Evolutionary conservation across 2,888 invertebrate species (phyloP).

Genomic region (Cerceris ruficornis): DNA sequence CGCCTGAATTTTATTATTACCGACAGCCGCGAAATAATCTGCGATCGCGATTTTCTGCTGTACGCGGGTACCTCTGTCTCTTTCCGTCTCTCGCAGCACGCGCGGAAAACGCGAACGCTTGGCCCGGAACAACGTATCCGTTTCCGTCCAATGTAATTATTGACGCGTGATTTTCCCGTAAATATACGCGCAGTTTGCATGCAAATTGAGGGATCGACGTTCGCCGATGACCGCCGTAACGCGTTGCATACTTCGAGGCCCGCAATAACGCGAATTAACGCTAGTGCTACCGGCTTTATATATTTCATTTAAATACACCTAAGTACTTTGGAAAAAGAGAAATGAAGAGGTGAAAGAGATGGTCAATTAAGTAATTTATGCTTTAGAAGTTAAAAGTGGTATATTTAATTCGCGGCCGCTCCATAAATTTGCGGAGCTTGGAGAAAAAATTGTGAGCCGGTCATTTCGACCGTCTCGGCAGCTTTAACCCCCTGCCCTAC

Average conservation of each 20-base stretch:
- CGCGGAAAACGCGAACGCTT: neutral
- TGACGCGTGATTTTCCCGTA: neutral
- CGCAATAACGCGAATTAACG: neutral
- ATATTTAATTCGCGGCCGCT: no score
- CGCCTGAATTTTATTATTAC: neutral
- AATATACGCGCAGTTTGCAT: constrained; percentile 29
- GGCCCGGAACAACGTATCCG: neutral
- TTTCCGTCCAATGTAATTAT: neutral
- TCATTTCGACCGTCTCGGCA: no score
- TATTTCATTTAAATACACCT: no score
- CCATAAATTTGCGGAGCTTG: no score
- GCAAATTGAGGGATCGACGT: constrained; percentile 45
- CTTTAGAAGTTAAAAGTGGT: no score
- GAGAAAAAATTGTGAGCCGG: no score
- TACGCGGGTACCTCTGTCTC: no score
- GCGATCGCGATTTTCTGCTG: neutral
- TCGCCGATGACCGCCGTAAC: neutral
- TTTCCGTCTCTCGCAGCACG: neutral
- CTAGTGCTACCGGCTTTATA: no score
- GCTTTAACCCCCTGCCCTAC: no score
- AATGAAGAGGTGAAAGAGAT: no score
- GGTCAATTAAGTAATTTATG: no score
- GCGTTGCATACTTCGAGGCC: neutral
- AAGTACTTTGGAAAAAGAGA: no score
- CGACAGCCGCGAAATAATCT: neutral